These are phyloP conservation scores for Zapornia atra DNA, from an alignment of 2,113 vertebrate genomes.

Conservation along the genomic window DNA sequence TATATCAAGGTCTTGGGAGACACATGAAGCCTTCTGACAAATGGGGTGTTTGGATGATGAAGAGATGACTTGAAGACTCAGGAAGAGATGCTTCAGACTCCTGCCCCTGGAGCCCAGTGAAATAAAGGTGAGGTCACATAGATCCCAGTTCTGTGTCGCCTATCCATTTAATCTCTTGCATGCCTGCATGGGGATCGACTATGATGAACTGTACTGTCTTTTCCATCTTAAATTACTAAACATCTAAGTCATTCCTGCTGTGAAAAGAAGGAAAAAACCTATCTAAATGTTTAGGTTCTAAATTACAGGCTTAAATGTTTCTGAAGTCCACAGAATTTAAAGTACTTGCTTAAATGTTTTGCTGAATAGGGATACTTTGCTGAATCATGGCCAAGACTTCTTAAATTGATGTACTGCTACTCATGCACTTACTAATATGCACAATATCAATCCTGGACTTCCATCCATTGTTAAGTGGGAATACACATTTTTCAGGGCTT, in stretches of 20 bases:
- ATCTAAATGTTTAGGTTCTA: neutral
- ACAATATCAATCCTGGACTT: neutral
- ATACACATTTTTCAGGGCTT: neutral
- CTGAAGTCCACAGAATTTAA: neutral
- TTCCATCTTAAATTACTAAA: neutral
- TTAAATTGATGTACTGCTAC: neutral
- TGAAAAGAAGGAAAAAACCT: neutral
- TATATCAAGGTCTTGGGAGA: conserved; percentile 59
- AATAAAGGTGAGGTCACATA: conserved; percentile 41
- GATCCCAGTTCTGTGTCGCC: neutral
- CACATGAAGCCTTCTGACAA: conserved; percentile 58
- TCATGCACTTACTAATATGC: neutral
- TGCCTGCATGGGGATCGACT: neutral
- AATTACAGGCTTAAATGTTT: conserved; percentile 10
- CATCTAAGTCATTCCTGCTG: neutral
- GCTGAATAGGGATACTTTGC: neutral
- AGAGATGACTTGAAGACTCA: conserved; percentile 33
- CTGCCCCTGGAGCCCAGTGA: conserved; percentile 19
- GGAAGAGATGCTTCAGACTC: neutral
- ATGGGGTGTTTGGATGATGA: conserved; percentile 28
- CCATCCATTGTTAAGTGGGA: neutral
- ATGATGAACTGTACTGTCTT: neutral
- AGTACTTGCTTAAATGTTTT: neutral
- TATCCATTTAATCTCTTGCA: neutral
- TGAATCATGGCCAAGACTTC: conserved; percentile 4